Evolutionary conservation across 2,797 vertebrate species (phyloP), one percentile per base, ranked within the genome.

Genomic region (Apogon hyalosoma): DNA sequence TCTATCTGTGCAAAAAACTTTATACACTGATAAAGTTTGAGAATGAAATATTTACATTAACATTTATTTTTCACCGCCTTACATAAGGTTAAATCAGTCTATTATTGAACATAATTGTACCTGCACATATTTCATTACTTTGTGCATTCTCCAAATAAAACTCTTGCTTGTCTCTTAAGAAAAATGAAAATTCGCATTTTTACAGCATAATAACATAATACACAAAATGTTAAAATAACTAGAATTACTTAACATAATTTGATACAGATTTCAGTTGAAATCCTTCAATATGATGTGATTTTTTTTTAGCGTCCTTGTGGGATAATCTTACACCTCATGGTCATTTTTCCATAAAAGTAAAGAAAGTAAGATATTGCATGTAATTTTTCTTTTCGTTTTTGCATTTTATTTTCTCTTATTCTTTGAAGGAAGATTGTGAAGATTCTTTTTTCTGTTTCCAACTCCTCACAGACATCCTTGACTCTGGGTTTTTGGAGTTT

Each of bases 271-370:
- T 52, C 56, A 55, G 3, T 42, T 1, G 1, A 75, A 81, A 72
- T 72, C 42, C 46, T 36, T 58, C 33, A 67, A 38, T 38, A 47
- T 49, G 69, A 36, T 71, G 58, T 77, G 58, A 73, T 67, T 63
- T 33, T 70, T 24, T n/a, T n/a, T n/a, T n/a, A 65, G 63, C 61
- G 54, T 42, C 60, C 58, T 59, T 19, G 15, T 21, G 0, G 3
- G 24, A 59, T 82, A 67, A 78, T 69, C 68, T 52, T 67, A 53
- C 47, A 53, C 70, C 28, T 61, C 63, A 12, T 47, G 80, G 45
- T 63, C 15, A 6, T 39, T 38, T 45, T 39, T 60, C 51, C 4
- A n/a, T 36, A 18, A 51, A 53, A 58, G 7, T 47, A 48, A 50
- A 71, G 73, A 28, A 41, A 61, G 21, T n/a, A 0, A 31, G 4